These are phyloP conservation scores for Rhopilema esculentum DNA, from an alignment of 30 jellyfish, hydroid and myxozoan genomes.

Conservation along the genomic window DNA sequence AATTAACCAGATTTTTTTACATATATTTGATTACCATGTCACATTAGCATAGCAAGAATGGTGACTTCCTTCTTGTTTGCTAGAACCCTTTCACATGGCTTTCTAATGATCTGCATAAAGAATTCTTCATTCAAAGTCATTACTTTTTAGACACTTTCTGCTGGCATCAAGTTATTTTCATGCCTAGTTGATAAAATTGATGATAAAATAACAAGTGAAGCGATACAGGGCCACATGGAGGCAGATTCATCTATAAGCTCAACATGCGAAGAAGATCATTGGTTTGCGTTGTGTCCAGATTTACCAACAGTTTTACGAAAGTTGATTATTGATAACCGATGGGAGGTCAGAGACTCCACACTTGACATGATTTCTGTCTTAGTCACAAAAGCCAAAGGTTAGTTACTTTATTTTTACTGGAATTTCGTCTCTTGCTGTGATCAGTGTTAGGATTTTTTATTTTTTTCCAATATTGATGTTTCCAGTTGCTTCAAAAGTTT, in stretches of 20 bases:
- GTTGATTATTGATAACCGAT: constrained; percentile 25
- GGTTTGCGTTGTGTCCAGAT: background rate
- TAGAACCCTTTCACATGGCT: too few relatives aligned
- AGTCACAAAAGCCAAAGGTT: constrained; percentile 15
- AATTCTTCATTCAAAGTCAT: too few relatives aligned
- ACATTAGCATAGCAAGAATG: too few relatives aligned
- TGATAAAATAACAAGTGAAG: background rate
- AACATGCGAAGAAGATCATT: background rate
- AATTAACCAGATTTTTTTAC: too few relatives aligned
- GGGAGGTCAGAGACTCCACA: constrained; percentile 51
- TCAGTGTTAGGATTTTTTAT: background rate
- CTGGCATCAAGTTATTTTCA: constrained; percentile 12
- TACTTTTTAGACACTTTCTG: background rate
- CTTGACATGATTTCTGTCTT: constrained; percentile 14
- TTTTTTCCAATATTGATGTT: background rate
- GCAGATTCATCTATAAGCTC: background rate
- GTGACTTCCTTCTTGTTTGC: too few relatives aligned
- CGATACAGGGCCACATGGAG: background rate
- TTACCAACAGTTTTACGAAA: background rate
- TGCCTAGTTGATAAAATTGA: background rate
- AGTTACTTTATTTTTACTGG: background rate
- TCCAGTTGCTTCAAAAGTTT: background rate
- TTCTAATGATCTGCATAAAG: too few relatives aligned
- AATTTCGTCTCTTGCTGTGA: background rate
- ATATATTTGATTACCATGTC: too few relatives aligned